These are phyloP conservation scores for Deilephila elpenor DNA, from an alignment of 2,888 invertebrate genomes.

Conservation along the genomic window DNA sequence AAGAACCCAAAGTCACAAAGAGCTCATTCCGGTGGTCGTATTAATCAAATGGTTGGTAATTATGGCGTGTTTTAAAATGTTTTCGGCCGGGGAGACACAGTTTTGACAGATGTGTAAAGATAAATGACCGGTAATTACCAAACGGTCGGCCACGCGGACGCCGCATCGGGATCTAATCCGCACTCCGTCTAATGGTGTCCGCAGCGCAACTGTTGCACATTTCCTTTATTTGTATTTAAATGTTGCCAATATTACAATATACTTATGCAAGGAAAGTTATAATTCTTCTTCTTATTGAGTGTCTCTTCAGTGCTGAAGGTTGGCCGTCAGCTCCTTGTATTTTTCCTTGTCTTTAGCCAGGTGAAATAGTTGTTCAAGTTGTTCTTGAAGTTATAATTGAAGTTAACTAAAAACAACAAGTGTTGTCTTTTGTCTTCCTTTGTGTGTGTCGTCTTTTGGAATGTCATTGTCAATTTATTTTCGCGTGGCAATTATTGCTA, in stretches of 20 bases:
- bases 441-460: too few relatives aligned
- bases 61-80: constrained; percentile 76
- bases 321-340: too few relatives aligned
- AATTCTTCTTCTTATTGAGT: too few relatives aligned
- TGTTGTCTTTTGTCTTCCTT: too few relatives aligned
- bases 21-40: constrained; percentile 52
- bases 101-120: constrained; percentile 80
- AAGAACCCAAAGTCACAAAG: constrained; percentile 35
- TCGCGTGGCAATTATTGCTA: too few relatives aligned
- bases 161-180: constrained; percentile 21
- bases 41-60: constrained; percentile 74
- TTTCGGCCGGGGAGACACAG: constrained; percentile 74
- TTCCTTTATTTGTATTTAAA: not conserved
- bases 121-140: constrained; percentile 68
- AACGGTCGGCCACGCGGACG: constrained; percentile 26
- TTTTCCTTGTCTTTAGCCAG: too few relatives aligned
- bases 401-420: too few relatives aligned
- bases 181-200: constrained; percentile 20
- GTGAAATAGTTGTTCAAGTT: too few relatives aligned
- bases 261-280: too few relatives aligned
- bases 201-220: constrained; percentile 23
- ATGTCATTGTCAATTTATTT: too few relatives aligned
- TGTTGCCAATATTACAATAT: not conserved
- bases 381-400: too few relatives aligned
- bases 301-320: too few relatives aligned